These are phyloP conservation scores for Platichthys stellatus DNA, from an alignment of 2,113 vertebrate species.

Conservation along the genomic window DNA sequence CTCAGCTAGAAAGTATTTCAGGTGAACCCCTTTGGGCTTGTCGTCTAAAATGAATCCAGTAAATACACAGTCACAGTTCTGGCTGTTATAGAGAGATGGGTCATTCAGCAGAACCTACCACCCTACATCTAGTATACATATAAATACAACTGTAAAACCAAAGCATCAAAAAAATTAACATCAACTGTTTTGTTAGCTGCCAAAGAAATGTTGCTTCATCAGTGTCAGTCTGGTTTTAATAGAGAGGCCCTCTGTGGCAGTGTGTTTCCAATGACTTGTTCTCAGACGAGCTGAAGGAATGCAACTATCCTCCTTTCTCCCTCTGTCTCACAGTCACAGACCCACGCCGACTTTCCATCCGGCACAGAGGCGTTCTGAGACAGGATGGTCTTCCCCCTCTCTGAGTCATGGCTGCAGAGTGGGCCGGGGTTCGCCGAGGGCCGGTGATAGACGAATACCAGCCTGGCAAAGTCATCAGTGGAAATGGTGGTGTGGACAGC, in stretches of 20 bases:
- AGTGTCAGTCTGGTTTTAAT: constrained; percentile 22
- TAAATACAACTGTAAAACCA: background rate
- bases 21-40: constrained; percentile 14
- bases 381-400: constrained; percentile 50
- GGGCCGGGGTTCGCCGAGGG: constrained; percentile 33
- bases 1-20: constrained; percentile 17
- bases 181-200: background rate
- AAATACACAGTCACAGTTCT: constrained; percentile 41
- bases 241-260: constrained; percentile 15
- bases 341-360: constrained; percentile 63
- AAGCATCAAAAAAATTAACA: background rate
- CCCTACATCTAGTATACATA: constrained; percentile 13
- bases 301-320: constrained; percentile 7
- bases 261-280: constrained; percentile 18
- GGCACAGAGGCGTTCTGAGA: constrained; percentile 44
- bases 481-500: constrained; percentile 17
- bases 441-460: constrained; percentile 20
- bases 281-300: constrained; percentile 41
- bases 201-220: constrained; percentile 18
- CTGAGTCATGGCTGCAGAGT: constrained; percentile 59
- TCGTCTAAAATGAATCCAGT: constrained; percentile 24
- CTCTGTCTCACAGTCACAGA: constrained; percentile 26
- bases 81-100: constrained; percentile 5
- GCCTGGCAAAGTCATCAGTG: constrained; percentile 52
- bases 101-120: constrained; percentile 12